A percentile compares a stretch with the other conserved stretches of the same genome.
These are phyloP conservation scores for Palythoa heliodiscus DNA, from an alignment of 92 coral and sea anemone genomes.

Conservation along the genomic window DNA sequence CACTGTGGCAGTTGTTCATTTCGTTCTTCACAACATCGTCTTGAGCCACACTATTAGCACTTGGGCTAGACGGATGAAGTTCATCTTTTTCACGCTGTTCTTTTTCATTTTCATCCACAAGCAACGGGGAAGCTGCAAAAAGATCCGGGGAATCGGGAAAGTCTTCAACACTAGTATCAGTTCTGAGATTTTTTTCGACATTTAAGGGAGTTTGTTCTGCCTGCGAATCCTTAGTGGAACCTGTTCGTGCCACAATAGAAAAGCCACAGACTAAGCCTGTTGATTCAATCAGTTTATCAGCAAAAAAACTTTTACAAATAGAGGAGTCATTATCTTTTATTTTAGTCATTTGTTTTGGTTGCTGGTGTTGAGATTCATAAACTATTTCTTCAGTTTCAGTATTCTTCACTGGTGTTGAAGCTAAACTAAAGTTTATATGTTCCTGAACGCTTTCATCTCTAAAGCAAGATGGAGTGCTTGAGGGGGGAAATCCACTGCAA, in stretches of 20 bases:
- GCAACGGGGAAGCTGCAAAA: constrained; percentile 19
- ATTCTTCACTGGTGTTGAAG: constrained; percentile 4
- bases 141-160: constrained; percentile 34
- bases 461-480: constrained; percentile 28
- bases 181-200: background rate
- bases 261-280: constrained; percentile 4
- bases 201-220: background rate
- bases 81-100: background rate
- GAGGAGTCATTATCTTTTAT: background rate
- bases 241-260: constrained; percentile 2
- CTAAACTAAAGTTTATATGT: constrained; percentile 1
- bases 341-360: background rate
- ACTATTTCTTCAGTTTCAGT: background rate
- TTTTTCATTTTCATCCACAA: constrained; percentile 15
- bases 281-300: background rate
- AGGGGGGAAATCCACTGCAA: background rate
- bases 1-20: background rate
- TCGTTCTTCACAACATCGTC: background rate
- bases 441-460: constrained; percentile 23
- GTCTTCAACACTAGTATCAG: constrained; percentile 17
- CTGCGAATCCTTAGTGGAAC: background rate
- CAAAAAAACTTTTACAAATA: background rate
- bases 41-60: background rate
- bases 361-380: background rate
- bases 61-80: background rate